Percentiles rank a stretch among this genome's conserved stretches.
Conservation (phyloP, 1,140 invertebrate genomes). For the Cherax destructor region DNA sequence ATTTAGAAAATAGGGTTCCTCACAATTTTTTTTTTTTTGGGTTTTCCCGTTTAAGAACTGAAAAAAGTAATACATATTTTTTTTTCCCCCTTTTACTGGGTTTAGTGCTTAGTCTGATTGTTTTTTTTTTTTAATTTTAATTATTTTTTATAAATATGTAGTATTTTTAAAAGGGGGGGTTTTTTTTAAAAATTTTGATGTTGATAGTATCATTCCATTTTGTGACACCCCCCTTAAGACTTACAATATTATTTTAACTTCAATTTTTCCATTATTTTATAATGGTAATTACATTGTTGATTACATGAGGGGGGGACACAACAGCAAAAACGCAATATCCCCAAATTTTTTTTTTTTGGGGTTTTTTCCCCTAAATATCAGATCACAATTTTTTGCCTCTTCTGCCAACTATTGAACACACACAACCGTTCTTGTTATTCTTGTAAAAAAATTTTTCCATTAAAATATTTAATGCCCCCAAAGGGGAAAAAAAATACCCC, state of each 20-base stretch:
- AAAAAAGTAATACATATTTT: too few relatives aligned
- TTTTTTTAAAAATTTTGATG: background rate
- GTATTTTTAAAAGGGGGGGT: background rate
- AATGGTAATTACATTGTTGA: background rate
- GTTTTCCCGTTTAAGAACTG: too few relatives aligned
- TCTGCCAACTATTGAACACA: conserved; percentile 26
- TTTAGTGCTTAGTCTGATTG: background rate
- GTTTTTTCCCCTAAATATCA: background rate
- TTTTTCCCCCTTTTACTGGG: too few relatives aligned
- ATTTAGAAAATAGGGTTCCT: too few relatives aligned
- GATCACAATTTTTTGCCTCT: conserved; percentile 11
- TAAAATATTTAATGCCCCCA: conserved; percentile 25
- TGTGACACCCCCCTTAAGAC: too few relatives aligned
- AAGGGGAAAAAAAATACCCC: background rate
- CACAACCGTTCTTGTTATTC: conserved; percentile 31
- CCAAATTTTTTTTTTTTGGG: background rate
- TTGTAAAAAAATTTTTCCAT: conserved; percentile 28
- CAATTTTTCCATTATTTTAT: too few relatives aligned
- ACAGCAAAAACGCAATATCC: background rate
- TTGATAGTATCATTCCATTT: too few relatives aligned
- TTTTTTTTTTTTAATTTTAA: background rate
- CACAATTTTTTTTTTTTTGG: too few relatives aligned
- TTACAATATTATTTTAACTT: too few relatives aligned
- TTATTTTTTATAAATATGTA: background rate
- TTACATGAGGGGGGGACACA: background rate